A percentile compares a stretch with the other conserved stretches of the same genome.
Conservation (phyloP, 2,797 vertebrate genomes). For the Manis javanica region DNA sequence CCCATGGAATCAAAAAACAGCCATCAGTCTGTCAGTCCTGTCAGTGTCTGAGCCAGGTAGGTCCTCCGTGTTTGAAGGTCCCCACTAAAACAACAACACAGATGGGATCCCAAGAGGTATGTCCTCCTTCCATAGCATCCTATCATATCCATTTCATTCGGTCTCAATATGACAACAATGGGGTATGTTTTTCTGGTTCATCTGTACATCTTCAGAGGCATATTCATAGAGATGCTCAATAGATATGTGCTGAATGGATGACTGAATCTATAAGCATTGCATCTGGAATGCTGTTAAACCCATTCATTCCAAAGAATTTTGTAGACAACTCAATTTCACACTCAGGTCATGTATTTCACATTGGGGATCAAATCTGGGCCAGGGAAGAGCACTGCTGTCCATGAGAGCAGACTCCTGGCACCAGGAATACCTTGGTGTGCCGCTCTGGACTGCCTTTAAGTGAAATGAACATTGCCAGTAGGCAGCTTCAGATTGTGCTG, state of each 20-base stretch:
- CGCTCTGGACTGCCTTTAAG: background rate
- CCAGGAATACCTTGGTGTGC: background rate
- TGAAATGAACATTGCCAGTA: background rate
- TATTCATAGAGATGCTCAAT: background rate
- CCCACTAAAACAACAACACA: background rate
- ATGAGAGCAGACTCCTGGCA: background rate
- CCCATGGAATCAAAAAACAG: background rate
- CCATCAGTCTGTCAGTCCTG: background rate
- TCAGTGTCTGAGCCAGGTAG: background rate
- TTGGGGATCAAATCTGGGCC: background rate
- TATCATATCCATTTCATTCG: background rate
- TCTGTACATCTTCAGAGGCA: background rate
- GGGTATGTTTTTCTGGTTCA: background rate
- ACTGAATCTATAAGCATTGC: background rate
- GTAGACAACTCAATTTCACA: background rate
- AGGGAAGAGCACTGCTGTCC: background rate
- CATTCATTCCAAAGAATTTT: background rate
- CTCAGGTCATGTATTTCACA: background rate
- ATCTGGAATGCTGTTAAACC: background rate
- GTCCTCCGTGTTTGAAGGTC: background rate
- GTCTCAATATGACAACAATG: background rate
- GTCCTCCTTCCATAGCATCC: background rate
- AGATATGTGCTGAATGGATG: background rate
- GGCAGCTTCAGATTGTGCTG: background rate
- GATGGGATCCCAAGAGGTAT: background rate